phyloP scores from a whole-genome alignment of 2,113 vertebrate genomes.

The Dasypus novemcinctus region DNA sequence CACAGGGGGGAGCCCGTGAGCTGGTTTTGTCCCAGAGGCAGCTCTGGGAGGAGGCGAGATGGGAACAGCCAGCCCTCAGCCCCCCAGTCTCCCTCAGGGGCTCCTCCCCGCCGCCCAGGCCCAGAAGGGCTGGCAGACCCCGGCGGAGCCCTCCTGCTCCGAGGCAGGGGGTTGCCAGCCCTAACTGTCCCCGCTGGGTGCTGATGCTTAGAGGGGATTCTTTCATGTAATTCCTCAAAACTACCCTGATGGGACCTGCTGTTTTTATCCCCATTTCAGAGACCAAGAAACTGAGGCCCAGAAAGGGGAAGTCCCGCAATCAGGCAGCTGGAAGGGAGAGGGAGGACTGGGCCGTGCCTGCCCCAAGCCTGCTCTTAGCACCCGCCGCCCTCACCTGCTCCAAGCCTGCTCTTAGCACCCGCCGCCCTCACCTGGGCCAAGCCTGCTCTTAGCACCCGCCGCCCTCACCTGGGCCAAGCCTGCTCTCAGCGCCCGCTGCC shows the following conservation, averaged over 20 bases:
- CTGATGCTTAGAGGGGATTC: background rate
- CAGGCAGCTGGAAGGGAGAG: background rate
- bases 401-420: background rate
- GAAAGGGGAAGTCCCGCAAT: background rate
- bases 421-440: background rate
- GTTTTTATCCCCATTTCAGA: background rate
- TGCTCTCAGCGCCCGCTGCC: too few species aligned
- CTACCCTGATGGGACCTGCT: background rate
- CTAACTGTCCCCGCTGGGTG: accelerated
- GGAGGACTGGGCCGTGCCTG: background rate
- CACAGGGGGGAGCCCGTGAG: constrained; percentile 15
- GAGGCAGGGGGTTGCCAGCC: background rate
- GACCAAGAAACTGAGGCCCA: background rate
- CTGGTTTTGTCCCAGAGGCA: background rate
- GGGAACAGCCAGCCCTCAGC: background rate
- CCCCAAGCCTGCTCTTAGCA: background rate
- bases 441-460: background rate
- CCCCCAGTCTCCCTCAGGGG: background rate
- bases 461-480: background rate
- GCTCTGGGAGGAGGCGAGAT: accelerated
- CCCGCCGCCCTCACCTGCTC: background rate
- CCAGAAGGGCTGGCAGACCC: background rate
- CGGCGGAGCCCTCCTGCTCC: accelerated
- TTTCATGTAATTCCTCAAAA: background rate
- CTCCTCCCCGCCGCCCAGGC: accelerated